A percentile compares a stretch with the other conserved stretches of the same genome.
Evolutionary conservation across 2,888 invertebrate genomes (phyloP).

Genomic region (Seira sanloemensis): DNA sequence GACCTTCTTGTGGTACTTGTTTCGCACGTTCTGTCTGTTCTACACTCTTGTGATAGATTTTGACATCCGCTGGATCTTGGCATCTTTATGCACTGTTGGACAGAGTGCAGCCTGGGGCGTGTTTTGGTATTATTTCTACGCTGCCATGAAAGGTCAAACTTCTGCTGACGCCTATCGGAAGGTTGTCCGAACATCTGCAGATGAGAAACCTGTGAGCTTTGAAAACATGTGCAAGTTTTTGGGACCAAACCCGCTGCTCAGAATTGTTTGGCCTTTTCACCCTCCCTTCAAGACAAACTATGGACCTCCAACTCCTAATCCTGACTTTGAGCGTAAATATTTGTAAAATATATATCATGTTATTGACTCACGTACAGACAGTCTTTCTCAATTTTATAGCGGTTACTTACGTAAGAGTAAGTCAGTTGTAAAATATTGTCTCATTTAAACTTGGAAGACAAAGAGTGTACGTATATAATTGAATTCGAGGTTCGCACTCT

Average conservation of each 20-base stretch:
- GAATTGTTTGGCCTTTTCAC: constrained; percentile 71
- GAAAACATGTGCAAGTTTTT: constrained; percentile 62
- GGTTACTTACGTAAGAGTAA: too few relatives aligned
- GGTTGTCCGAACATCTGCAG: constrained; percentile 23
- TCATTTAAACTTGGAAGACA: too few relatives aligned
- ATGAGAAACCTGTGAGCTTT: constrained; percentile 38
- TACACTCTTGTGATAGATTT: constrained; percentile 68
- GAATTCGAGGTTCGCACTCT: too few relatives aligned
- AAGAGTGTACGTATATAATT: too few relatives aligned
- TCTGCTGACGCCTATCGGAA: constrained; percentile 42
- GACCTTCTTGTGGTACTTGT: constrained; percentile 53
- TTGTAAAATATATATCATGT: constrained; percentile 39
- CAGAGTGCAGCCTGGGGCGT: constrained; percentile 53
- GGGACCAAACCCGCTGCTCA: constrained; percentile 64
- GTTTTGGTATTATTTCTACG: constrained; percentile 61
- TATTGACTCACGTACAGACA: too few relatives aligned
- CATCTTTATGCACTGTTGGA: constrained; percentile 64
- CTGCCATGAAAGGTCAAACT: constrained; percentile 60
- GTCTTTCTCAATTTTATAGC: too few relatives aligned
- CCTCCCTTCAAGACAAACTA: constrained; percentile 33
- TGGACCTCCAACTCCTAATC: constrained; percentile 5
- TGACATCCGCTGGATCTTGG: constrained; percentile 41
- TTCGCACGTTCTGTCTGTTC: constrained; percentile 58
- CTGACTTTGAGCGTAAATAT: constrained; percentile 42
- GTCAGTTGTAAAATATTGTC: too few relatives aligned